Base-by-base conservation (phyloP, 2,113 vertebrate genomes). In the Cyanoramphus novaezelandiae region DNA sequence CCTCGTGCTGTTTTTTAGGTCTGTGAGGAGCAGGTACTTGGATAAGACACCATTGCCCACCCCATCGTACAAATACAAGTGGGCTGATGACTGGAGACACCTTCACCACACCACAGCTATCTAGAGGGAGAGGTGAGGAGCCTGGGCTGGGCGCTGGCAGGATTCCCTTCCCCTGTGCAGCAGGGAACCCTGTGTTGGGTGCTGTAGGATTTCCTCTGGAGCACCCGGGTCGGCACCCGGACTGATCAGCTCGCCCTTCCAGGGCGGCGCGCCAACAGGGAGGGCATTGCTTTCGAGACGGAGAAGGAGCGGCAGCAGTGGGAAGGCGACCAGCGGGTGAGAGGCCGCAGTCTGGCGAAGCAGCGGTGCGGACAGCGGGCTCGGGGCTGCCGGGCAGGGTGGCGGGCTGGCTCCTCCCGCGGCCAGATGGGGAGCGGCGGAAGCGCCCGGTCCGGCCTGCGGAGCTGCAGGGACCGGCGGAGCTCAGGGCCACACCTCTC, bases 21-120 rank as follows among this genome's bases (percentile, higher is more conserved):
- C 99, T 85, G 96, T 98, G 74, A 99, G 98, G 97, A 98, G 98
- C 92, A 98, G 97, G 43, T 99, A 99, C 93, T 96, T 97, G 0
- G 99, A 99, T 0, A 99, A 99, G 95, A 99, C 99, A 0, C 99
- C 99, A 0, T 88, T 99, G 72, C 99, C 99, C 6, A 99, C 99
- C 4, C 99, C 99, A 0, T 99, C 99, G 0, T 99, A 99, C 94
- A 99, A 99, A 88, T 99, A 99, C 97, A 99, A 99, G 49, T 99
- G 99, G 99, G 99, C 99, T 13, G 99, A 99, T 31, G 99, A 99
- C 95, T 98, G 99, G 78, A 98, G 97, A 71, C 99, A 99, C 92
- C 94, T 99, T 70, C 99, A 37, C 37, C 16, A 99, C 99, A 0
- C 99, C 99, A 1, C 99, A 99, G 37, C 98, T 99, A 60, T 99